These are phyloP conservation scores for Diorhabda sublineata DNA, from an alignment of 1,140 invertebrate genomes.

Conservation along the genomic window DNA sequence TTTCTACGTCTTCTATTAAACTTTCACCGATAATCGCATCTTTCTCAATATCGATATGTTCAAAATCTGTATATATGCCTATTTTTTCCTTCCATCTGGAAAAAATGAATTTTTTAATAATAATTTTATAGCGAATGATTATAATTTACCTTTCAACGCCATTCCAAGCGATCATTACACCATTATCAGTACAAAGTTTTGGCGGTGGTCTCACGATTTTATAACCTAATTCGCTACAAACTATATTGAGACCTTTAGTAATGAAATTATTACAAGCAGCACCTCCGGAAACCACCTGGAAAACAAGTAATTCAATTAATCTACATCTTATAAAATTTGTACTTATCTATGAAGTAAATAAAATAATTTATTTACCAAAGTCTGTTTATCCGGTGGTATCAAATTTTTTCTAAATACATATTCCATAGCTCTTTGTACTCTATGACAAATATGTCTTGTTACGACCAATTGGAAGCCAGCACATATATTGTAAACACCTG, in stretches of 20 bases:
- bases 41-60: slow-evolving; percentile 51
- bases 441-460: slow-evolving; percentile 74
- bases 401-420: slow-evolving; percentile 63
- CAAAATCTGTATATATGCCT: slow-evolving; percentile 50
- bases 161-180: slow-evolving; percentile 99
- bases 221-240: slow-evolving; percentile 66
- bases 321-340: no score
- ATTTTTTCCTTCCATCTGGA: slow-evolving; percentile 46
- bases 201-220: slow-evolving; percentile 71
- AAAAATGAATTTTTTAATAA: slow-evolving; percentile 5
- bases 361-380: slow-evolving; percentile 51
- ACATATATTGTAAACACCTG: slow-evolving; percentile 79
- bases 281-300: slow-evolving; percentile 86
- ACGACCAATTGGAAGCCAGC: slow-evolving; percentile 75
- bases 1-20: slow-evolving; percentile 53
- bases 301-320: background rate
- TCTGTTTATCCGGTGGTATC: slow-evolving; percentile 54
- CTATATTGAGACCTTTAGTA: slow-evolving; percentile 58
- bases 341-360: background rate
- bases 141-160: slow-evolving; percentile 71
- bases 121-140: background rate
- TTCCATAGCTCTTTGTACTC: slow-evolving; percentile 77
- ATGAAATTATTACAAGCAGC: slow-evolving; percentile 92
- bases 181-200: slow-evolving; percentile 95
- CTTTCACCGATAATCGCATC: slow-evolving; percentile 53